A percentile compares a stretch with the other conserved stretches of the same genome.
Evolutionary conservation across 2,888 invertebrate genomes (phyloP).

Genomic region (Aricia artaxerxes): DNA sequence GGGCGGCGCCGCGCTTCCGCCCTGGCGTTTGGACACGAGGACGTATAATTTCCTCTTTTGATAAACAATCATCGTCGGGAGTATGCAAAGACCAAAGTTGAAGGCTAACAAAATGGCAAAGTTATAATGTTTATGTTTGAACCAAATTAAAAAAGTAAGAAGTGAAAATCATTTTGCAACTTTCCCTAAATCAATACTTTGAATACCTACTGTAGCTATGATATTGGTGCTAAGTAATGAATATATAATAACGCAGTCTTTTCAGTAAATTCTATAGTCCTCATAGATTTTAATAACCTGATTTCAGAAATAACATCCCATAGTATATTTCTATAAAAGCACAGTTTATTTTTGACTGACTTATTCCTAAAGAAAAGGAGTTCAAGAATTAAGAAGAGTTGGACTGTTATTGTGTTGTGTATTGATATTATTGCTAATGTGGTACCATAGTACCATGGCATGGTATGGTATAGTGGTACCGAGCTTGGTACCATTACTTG

Average conservation of each 20-base stretch:
- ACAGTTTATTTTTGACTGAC: no score
- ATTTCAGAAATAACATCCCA: no score
- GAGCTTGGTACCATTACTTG: no score
- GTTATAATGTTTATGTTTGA: background rate
- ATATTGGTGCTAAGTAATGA: background rate
- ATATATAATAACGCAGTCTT: background rate
- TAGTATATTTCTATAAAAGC: no score
- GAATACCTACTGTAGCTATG: no score
- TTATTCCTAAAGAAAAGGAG: no score
- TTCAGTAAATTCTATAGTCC: background rate
- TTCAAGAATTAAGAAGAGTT: no score
- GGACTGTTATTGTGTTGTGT: no score
- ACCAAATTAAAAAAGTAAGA: background rate
- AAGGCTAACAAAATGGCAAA: background rate
- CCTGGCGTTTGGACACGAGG: conserved; percentile 9
- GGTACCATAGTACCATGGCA: no score
- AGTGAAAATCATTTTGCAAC: background rate
- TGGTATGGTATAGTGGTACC: no score
- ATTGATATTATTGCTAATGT: no score
- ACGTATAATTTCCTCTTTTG: conserved; percentile 24
- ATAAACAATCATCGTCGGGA: background rate
- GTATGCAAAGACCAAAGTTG: background rate
- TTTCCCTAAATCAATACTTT: background rate
- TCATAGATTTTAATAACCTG: no score
- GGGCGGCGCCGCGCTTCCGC: conserved; percentile 13